phyloP scores from a whole-genome alignment of 2,888 invertebrate genomes.

The Hoplodrina blanda region DNA sequence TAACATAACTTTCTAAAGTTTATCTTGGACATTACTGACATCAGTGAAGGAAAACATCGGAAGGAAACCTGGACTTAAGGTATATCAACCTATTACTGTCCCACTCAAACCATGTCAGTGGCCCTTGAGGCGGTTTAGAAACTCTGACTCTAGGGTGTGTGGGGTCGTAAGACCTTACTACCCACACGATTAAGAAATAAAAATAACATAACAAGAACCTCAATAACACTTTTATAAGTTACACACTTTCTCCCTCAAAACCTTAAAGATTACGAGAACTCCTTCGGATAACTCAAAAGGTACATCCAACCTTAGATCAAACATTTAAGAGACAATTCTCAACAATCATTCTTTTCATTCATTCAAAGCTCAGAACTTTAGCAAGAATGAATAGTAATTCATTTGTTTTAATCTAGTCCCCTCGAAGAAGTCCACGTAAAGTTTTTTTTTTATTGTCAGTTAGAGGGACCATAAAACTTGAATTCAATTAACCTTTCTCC shows the following conservation, averaged over 20 bases:
- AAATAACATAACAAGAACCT: background rate
- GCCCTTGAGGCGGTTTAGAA: too few species aligned
- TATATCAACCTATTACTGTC: too few species aligned
- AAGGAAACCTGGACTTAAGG: too few species aligned
- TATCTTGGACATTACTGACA: too few species aligned
- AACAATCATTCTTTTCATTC: constrained; percentile 52
- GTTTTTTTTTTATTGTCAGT: constrained; percentile 63
- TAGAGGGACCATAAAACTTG: constrained; percentile 69
- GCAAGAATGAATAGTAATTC: constrained; percentile 55
- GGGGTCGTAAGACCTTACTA: too few species aligned
- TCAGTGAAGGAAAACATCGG: too few species aligned
- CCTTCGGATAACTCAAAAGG: constrained; percentile 27
- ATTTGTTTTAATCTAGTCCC: constrained; percentile 62
- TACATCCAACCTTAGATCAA: constrained; percentile 36
- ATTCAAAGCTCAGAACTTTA: constrained; percentile 47
- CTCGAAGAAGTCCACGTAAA: constrained; percentile 51
- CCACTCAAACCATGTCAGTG: too few species aligned
- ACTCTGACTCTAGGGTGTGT: too few species aligned
- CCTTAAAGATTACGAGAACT: constrained; percentile 4
- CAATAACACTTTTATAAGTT: background rate
- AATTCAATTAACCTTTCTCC: constrained; percentile 72
- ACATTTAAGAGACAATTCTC: constrained; percentile 35
- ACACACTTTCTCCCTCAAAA: background rate
- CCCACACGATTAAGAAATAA: too few species aligned
- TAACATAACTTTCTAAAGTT: too few species aligned